Percentiles rank a stretch among this genome's conserved stretches.
These are phyloP conservation scores for Aleiodes leptofemur DNA, from an alignment of 2,888 invertebrate species.

Conservation along the genomic window DNA sequence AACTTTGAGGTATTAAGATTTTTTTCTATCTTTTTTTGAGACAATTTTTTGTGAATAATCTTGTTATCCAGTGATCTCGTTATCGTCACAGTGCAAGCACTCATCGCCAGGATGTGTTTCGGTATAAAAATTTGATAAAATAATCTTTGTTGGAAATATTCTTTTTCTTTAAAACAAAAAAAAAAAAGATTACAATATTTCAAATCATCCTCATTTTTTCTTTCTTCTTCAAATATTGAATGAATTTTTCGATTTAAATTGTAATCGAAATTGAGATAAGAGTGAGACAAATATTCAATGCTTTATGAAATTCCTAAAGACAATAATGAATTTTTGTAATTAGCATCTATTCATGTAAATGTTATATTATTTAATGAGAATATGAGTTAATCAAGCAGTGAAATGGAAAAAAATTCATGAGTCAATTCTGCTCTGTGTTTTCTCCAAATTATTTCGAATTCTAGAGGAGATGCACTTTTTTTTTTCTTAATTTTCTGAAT, in stretches of 20 bases:
- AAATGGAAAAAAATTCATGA: too few species aligned
- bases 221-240: background rate
- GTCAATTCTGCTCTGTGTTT: too few species aligned
- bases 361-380: too few species aligned
- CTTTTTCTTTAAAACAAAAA: background rate
- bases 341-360: too few species aligned
- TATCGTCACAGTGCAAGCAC: conserved; percentile 39
- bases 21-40: background rate
- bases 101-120: conserved; percentile 52
- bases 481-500: too few species aligned
- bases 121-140: conserved; percentile 53
- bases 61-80: conserved; percentile 48
- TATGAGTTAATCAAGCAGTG: too few species aligned
- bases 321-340: too few species aligned
- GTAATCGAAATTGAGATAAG: background rate
- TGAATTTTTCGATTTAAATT: conserved; percentile 11
- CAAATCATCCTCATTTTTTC: background rate
- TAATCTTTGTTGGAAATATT: conserved; percentile 1
- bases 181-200: background rate
- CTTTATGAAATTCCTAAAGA: background rate
- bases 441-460: too few species aligned
- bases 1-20: conserved; percentile 21
- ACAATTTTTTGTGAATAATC: conserved; percentile 30
- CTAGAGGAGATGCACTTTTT: too few species aligned
- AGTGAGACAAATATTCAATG: background rate